Percentiles rank a stretch among this genome's conserved stretches.
Evolutionary conservation across 1,140 invertebrate species (phyloP).

Genomic region (Sinella curviseta): DNA sequence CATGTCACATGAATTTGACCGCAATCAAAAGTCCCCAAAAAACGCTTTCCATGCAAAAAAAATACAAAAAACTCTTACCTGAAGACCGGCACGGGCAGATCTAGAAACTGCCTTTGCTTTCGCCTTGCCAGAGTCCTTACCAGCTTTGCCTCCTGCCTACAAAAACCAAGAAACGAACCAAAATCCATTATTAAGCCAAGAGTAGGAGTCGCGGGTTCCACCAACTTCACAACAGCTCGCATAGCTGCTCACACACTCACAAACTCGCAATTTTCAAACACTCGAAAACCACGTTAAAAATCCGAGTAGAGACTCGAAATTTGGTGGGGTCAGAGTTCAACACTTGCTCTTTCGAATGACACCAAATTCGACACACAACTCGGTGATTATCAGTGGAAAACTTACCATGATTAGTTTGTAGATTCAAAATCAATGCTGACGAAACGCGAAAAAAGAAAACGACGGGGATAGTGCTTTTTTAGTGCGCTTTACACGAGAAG

Average conservation of each 20-base stretch:
- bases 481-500: too few relatives aligned
- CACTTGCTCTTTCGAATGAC: conserved; percentile 31
- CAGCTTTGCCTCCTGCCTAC: conserved; percentile 96
- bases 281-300: conserved; percentile 33
- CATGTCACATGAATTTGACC: background rate
- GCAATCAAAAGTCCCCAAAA: background rate
- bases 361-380: background rate
- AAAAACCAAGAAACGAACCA: conserved; percentile 26
- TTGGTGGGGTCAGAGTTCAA: conserved; percentile 24
- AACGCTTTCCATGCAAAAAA: background rate
- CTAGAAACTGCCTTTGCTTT: conserved; percentile 98
- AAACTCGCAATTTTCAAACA: conserved; percentile 13
- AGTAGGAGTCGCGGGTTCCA: background rate
- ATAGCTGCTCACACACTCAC: background rate
- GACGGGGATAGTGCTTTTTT: too few relatives aligned
- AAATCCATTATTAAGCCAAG: background rate
- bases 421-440: too few relatives aligned
- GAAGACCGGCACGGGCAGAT: conserved; percentile 94
- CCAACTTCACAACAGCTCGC: background rate
- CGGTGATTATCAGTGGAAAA: background rate
- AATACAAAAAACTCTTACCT: conserved; percentile 67
- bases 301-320: conserved; percentile 29
- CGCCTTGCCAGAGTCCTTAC: conserved; percentile 99
- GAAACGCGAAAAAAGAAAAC: too few relatives aligned
- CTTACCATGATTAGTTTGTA: too few relatives aligned